Evolutionary conservation across 2,797 vertebrate genomes (phyloP).

Genomic region (Alosa sapidissima): DNA sequence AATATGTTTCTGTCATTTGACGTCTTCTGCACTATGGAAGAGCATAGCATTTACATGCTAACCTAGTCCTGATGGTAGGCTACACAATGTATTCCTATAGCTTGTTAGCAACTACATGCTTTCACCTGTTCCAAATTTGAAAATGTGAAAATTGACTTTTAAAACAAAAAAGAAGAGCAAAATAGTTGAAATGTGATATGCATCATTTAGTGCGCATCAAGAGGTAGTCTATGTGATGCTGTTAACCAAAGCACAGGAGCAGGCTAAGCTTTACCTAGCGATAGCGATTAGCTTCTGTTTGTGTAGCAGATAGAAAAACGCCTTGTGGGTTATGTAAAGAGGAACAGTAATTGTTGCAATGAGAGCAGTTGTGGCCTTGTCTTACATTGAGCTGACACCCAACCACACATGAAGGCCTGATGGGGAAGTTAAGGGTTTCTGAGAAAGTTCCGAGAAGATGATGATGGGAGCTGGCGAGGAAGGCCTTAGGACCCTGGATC

Average conservation of each 20-base stretch:
- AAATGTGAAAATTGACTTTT: not conserved
- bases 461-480: slow-evolving; percentile 34
- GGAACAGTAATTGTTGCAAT: slow-evolving; percentile 59
- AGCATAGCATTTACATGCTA: not conserved
- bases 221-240: no score
- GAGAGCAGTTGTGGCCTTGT: slow-evolving; percentile 42
- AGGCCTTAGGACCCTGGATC: slow-evolving; percentile 40
- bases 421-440: slow-evolving; percentile 55
- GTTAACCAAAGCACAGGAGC: not conserved
- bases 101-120: not conserved
- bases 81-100: not conserved
- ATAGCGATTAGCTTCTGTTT: slow-evolving; percentile 37
- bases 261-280: slow-evolving; percentile 48
- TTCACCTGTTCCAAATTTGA: not conserved
- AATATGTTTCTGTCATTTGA: not conserved
- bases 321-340: slow-evolving; percentile 52
- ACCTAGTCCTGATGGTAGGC: not conserved
- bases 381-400: slow-evolving; percentile 50
- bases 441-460: slow-evolving; percentile 37
- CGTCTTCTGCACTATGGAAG: not conserved
- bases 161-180: not conserved
- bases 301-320: slow-evolving; percentile 44
- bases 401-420: slow-evolving; percentile 26
- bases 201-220: no score
- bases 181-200: slow-evolving; percentile 27